Evolutionary conservation across 2,797 vertebrate genomes (phyloP).

Genomic region (Pangasius mekongensis): DNA sequence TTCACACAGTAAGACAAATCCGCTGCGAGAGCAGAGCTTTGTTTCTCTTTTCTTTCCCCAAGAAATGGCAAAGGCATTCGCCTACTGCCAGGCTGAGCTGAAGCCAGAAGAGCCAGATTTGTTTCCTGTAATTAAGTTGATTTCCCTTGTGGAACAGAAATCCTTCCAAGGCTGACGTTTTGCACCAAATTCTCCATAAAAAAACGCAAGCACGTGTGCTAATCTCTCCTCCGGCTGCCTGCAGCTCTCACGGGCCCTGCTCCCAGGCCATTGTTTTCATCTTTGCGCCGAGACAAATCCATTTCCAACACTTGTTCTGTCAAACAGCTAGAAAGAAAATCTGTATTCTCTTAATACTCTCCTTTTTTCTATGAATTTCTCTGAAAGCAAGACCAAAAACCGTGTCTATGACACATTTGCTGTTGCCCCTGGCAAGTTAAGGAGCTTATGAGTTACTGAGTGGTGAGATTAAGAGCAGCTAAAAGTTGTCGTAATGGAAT

Average conservation of each 20-base stretch:
- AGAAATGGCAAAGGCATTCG: neutral
- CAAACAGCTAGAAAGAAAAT: slow-evolving; percentile 53
- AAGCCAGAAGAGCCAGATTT: slow-evolving; percentile 7
- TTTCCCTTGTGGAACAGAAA: neutral
- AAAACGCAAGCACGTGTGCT: slow-evolving; percentile 50
- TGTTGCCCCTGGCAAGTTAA: slow-evolving; percentile 7
- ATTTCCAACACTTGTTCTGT: slow-evolving; percentile 57
- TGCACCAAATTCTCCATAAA: slow-evolving; percentile 60
- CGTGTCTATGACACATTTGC: slow-evolving; percentile 15
- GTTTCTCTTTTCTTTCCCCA: neutral
- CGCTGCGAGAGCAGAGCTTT: neutral
- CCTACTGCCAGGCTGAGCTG: slow-evolving; percentile 7
- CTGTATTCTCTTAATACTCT: slow-evolving; percentile 50
- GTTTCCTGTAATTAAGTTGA: slow-evolving; percentile 5
- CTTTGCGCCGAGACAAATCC: slow-evolving; percentile 57
- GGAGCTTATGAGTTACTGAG: neutral
- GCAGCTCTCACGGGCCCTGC: slow-evolving; percentile 55
- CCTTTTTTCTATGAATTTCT: neutral
- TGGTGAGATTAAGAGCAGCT: slow-evolving; percentile 2
- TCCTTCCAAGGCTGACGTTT: slow-evolving; percentile 29
- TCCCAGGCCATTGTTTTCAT: slow-evolving; percentile 61
- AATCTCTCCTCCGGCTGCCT: slow-evolving; percentile 66
- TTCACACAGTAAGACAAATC: slow-evolving; percentile 10
- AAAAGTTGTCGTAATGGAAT: neutral
- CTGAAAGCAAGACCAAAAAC: slow-evolving; percentile 22